A percentile compares a stretch with the other conserved stretches of the same genome.
phyloP scores from a whole-genome alignment of 2,797 vertebrate species.

The Perodicticus potto region DNA sequence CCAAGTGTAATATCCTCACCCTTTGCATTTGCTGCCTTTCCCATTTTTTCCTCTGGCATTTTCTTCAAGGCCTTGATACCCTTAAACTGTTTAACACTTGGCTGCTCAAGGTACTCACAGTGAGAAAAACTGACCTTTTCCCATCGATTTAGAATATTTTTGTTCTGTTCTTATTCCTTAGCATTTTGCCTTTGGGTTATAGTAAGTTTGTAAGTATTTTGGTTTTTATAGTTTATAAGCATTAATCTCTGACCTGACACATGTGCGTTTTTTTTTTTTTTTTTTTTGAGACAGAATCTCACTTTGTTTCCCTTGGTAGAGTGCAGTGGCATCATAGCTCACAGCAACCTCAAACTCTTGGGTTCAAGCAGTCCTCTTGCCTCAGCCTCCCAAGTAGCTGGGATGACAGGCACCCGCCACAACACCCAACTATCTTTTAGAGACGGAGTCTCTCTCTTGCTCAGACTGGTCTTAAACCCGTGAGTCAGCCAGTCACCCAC shows the following conservation, averaged over 20 bases:
- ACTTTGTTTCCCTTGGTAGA: no score
- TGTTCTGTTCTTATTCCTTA: background rate
- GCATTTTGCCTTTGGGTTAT: constrained; percentile 56
- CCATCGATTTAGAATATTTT: constrained; percentile 41
- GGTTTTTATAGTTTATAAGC: background rate
- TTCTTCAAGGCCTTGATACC: background rate
- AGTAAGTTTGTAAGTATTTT: constrained; percentile 30
- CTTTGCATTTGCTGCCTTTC: background rate
- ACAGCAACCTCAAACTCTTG: no score
- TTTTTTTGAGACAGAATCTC: no score
- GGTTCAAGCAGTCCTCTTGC: no score
- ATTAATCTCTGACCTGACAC: constrained; percentile 10
- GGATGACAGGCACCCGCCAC: no score
- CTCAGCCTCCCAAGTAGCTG: no score
- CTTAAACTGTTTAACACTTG: background rate
- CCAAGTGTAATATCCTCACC: background rate
- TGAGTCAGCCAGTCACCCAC: no score
- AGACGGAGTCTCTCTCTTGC: no score
- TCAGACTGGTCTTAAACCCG: no score
- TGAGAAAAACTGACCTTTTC: constrained; percentile 44
- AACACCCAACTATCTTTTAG: no score
- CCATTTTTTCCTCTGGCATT: background rate
- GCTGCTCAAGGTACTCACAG: background rate
- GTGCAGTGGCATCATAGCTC: no score
- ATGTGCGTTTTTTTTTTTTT: background rate